Conservation (phyloP, 2,113 vertebrate species). For the Piaya cayana region DNA sequence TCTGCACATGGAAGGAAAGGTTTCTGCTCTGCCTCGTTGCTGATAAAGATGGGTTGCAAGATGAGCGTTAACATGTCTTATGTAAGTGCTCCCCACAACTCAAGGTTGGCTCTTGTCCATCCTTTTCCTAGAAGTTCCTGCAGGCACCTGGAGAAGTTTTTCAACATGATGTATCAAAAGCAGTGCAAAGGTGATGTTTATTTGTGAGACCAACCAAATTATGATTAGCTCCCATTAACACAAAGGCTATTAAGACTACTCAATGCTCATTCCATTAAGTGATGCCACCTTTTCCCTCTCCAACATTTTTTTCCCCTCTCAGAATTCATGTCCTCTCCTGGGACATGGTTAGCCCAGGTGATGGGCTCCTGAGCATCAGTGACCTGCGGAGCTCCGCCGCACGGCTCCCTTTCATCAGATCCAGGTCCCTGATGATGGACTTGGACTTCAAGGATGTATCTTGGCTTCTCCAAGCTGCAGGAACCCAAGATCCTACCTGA, state of each 20-base stretch:
- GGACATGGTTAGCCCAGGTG: not conserved
- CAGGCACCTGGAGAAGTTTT: not conserved
- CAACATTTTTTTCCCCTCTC: too few relatives aligned
- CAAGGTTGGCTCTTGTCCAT: not conserved
- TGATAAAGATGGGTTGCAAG: not conserved
- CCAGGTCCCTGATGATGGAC: not conserved
- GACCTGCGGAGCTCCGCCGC: not conserved
- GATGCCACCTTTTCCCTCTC: not conserved
- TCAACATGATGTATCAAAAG: not conserved
- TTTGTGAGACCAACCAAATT: not conserved
- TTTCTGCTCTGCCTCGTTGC: not conserved
- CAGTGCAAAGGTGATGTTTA: not conserved
- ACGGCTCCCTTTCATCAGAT: not conserved
- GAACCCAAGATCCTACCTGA: not conserved
- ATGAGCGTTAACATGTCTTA: not conserved
- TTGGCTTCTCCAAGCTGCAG: not conserved
- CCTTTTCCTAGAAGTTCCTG: not conserved
- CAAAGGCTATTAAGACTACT: not conserved
- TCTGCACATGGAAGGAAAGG: not conserved
- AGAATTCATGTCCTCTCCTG: not conserved
- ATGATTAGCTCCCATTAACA: not conserved
- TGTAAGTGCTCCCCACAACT: accelerated
- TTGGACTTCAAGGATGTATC: not conserved
- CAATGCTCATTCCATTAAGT: not conserved
- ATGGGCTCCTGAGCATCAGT: not conserved